Base-by-base conservation (phyloP, 2,888 invertebrate species). In the Timema cristinae region DNA sequence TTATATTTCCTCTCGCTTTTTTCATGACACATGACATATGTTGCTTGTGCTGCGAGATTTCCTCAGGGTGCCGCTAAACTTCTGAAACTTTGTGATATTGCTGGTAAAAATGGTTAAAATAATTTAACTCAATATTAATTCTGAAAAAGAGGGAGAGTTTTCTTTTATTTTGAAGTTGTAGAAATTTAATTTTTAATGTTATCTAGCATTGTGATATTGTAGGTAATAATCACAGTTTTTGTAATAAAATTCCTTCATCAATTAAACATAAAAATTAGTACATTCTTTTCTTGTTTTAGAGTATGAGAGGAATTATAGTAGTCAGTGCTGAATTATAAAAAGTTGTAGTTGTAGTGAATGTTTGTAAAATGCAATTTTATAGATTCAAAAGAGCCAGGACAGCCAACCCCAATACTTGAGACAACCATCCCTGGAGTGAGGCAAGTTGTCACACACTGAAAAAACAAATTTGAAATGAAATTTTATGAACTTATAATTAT, bases 371-470 rank as follows among this genome's bases (percentile, higher is more conserved):
- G 59, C 7, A 0, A 48, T 63, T 32, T 63, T 48, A 11, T 63
- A 32, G 6, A 63, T 47, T 63, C 13, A 47, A 32, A 63, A 32
- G 48, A 2, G 47, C 10, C 48, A 32, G 32, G 63, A 2, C 63
- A 63, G 48, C 47, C 63, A 63, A 63, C 63, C 7, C 4, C 63
- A 9, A 63, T 47, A 63, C 63, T 6, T 47, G 63, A 63, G 63
- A 59, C 59, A 63, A 63, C 32, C 63, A 63, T 63, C 63, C 63
- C 63, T 48, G 13, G 47, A 47, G 63, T 48, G 63, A 32, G 63
- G 63, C 48, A 48, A 48, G 16, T 47, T 47, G 63, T 32, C 32
- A 63, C 32, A 63, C 63, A 10, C 32, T 47, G 9, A 0, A 59
- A 59, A 9, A 32, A 32, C 48, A 8, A 11, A 16, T 63, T 63